Evolutionary conservation across 2,113 vertebrate genomes (phyloP).

Genomic region (Aviceda subcristata): DNA sequence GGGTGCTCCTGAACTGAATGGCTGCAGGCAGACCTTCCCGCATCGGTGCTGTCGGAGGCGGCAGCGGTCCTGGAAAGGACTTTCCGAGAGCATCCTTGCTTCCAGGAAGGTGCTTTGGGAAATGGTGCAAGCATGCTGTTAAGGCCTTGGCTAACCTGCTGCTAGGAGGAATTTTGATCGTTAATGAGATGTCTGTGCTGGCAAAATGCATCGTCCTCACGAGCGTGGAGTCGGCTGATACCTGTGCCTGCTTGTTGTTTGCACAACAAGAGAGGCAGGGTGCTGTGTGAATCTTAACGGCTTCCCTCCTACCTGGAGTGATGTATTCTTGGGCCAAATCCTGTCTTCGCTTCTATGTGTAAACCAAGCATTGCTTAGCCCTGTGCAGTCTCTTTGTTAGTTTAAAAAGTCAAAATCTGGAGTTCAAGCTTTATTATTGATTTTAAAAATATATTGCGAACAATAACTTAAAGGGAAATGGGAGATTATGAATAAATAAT

Average conservation of each 20-base stretch:
- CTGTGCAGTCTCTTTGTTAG: not conserved
- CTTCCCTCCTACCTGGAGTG: not conserved
- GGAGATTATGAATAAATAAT: slow-evolving; percentile 51
- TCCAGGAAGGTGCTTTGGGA: not conserved
- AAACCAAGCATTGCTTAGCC: not conserved
- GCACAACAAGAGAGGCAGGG: not conserved
- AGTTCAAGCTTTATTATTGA: not conserved
- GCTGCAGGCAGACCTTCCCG: not conserved
- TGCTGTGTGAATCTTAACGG: not conserved
- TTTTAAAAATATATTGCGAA: not conserved
- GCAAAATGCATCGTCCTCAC: not conserved
- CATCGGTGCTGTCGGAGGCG: accelerated
- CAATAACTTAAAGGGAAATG: not conserved
- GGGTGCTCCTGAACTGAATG: not conserved
- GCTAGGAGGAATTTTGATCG: not conserved
- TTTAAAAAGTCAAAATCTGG: not conserved
- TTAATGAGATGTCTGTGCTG: not conserved
- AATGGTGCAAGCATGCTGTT: accelerated
- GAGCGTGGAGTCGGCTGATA: not conserved
- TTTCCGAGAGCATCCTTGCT: not conserved
- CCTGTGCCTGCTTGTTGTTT: not conserved
- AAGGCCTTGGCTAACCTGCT: not conserved
- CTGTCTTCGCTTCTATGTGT: not conserved
- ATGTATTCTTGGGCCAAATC: not conserved
- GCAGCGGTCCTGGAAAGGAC: not conserved